These are phyloP conservation scores for Gryllus bimaculatus DNA, from an alignment of 1,140 invertebrate species.

Conservation along the genomic window DNA sequence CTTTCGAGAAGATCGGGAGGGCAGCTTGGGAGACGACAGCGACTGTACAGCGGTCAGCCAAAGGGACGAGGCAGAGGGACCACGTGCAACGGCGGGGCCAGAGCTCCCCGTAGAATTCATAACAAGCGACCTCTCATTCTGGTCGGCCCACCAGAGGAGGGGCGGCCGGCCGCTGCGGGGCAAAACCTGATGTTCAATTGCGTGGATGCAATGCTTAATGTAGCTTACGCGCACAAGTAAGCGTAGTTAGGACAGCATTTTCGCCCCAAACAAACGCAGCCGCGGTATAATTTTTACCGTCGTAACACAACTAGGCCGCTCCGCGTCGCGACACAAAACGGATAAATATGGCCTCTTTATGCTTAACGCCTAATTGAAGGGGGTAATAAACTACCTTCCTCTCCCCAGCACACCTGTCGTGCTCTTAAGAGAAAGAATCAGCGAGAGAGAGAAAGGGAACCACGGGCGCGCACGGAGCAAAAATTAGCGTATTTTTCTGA, in stretches of 20 bases:
- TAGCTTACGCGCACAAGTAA: background rate
- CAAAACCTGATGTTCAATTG: background rate
- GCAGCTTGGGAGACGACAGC: no score
- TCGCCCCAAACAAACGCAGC: background rate
- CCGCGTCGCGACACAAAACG: background rate
- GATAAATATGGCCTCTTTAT: background rate
- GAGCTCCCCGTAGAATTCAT: no score
- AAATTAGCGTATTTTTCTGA: background rate
- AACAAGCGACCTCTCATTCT: background rate
- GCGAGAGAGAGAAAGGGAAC: background rate
- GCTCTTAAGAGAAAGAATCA: background rate
- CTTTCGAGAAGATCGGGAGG: no score
- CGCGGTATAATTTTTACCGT: background rate
- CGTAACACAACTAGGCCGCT: no score
- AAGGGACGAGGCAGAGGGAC: no score
- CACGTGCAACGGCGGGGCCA: no score
- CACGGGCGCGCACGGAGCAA: background rate
- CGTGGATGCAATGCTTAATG: background rate
- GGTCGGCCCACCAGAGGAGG: background rate
- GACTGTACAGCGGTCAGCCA: no score
- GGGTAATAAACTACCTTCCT: background rate
- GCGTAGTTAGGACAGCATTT: background rate
- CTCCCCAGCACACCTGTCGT: background rate
- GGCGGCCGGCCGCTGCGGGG: background rate
- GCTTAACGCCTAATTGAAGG: background rate